Conservation (phyloP, 2,113 vertebrate species). For the Aspidoscelis tigris region DNA sequence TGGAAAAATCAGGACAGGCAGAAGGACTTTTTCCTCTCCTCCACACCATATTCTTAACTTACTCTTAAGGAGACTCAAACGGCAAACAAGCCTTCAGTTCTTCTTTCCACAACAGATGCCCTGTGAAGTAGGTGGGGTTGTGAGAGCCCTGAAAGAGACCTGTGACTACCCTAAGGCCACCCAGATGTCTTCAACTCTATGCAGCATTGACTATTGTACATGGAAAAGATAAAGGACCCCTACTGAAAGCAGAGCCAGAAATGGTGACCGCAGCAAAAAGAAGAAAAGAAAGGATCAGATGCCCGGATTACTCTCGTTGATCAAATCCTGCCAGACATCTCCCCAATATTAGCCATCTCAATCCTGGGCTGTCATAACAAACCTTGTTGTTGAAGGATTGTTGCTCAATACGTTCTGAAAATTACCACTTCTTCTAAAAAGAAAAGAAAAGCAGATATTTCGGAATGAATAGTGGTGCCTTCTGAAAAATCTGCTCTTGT, state of each 20-base stretch:
- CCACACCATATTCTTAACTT: no score
- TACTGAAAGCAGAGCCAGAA: conserved; percentile 1
- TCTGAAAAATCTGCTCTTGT: conserved; percentile 59
- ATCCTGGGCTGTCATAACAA: conserved; percentile 31
- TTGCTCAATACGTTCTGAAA: conserved; percentile 41
- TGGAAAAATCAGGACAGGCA: no score
- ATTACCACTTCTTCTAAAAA: background rate
- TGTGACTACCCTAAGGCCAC: no score
- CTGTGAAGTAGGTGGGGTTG: no score
- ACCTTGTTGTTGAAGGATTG: conserved; percentile 36
- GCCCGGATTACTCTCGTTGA: conserved; percentile 23
- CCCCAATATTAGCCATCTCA: conserved; percentile 40
- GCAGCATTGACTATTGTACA: background rate
- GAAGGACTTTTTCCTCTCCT: no score
- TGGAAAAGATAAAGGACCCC: background rate
- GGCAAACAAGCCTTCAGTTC: no score
- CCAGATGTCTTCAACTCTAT: background rate
- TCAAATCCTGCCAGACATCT: conserved; percentile 28
- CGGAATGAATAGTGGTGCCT: conserved; percentile 45
- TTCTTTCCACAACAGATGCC: no score
- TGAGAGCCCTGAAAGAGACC: no score
- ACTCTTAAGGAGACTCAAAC: no score
- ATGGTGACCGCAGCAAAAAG: background rate
- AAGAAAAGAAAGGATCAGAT: conserved; percentile 24
- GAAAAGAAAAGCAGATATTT: conserved; percentile 27